Percentiles rank a stretch among this genome's conserved stretches.
These are phyloP conservation scores for Lepidothrix coronata DNA, from an alignment of 2,113 vertebrate species.

Conservation along the genomic window DNA sequence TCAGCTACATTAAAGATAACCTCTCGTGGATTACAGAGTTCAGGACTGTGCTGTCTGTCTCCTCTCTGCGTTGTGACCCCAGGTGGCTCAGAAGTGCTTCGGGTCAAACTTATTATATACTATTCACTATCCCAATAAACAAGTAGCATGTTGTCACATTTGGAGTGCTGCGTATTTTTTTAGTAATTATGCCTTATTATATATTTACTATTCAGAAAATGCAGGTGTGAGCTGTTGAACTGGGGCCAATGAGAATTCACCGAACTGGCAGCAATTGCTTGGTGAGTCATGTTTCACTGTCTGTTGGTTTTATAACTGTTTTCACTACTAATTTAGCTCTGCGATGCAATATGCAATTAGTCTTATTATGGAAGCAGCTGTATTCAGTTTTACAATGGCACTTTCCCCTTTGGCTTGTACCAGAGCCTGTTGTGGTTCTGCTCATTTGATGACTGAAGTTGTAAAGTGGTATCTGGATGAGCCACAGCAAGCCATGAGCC, in stretches of 20 bases:
- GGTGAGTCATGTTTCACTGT: conserved; percentile 86
- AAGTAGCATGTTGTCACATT: conserved; percentile 85
- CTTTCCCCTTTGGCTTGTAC: conserved; percentile 71
- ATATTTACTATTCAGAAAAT: conserved; percentile 95
- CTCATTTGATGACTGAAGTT: conserved; percentile 70
- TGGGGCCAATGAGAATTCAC: conserved; percentile 82
- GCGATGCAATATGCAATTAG: conserved; percentile 95
- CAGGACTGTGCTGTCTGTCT: neutral
- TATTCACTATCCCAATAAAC: conserved; percentile 83
- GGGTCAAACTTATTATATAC: conserved; percentile 78
- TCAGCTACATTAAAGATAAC: neutral
- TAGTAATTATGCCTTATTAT: conserved; percentile 98
- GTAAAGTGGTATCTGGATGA: conserved; percentile 71
- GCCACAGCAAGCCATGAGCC: conserved; percentile 43
- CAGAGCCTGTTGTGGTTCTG: conserved; percentile 77
- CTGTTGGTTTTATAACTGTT: conserved; percentile 90
- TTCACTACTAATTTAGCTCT: conserved; percentile 91
- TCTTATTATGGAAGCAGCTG: conserved; percentile 95
- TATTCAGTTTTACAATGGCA: conserved; percentile 82
- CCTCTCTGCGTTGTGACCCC: neutral
- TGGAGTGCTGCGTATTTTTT: conserved; percentile 87
- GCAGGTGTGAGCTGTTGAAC: conserved; percentile 95
- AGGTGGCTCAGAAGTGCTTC: conserved; percentile 56
- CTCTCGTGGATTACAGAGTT: fast-evolving
- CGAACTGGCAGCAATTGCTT: conserved; percentile 82